These are phyloP conservation scores for Gavia stellata DNA, from an alignment of 2,113 vertebrate genomes.

Conservation along the genomic window DNA sequence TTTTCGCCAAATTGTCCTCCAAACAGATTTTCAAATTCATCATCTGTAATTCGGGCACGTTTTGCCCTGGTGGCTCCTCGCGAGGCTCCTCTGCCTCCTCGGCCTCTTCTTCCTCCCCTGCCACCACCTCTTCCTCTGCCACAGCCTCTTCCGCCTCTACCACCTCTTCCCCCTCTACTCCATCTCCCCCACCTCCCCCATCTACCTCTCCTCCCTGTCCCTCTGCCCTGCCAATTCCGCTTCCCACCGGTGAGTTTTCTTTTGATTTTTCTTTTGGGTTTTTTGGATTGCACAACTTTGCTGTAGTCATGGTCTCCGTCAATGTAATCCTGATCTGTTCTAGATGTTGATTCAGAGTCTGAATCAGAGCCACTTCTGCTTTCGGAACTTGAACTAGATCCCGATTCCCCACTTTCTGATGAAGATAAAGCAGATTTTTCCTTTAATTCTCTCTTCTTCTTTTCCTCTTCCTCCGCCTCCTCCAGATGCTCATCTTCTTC, in stretches of 20 bases:
- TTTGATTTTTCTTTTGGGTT: conserved; percentile 73
- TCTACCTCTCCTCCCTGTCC: conserved; percentile 59
- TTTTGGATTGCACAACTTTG: conserved; percentile 83
- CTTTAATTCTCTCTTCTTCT: conserved; percentile 67
- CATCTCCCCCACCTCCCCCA: conserved; percentile 75
- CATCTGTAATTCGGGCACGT: conserved; percentile 68
- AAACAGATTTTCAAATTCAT: conserved; percentile 75
- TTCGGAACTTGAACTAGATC: conserved; percentile 83
- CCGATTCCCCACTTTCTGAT: conserved; percentile 80
- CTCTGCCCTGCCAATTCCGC: conserved; percentile 72
- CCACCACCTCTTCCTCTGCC: conserved; percentile 67
- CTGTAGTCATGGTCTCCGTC: conserved; percentile 98
- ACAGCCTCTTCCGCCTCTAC: conserved; percentile 70
- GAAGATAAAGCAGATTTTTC: conserved; percentile 72
- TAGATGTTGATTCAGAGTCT: conserved; percentile 78
- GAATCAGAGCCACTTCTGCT: conserved; percentile 76
- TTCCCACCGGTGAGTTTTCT: conserved; percentile 70
- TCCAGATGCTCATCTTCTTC: conserved; percentile 72
- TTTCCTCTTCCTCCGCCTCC: conserved; percentile 51
- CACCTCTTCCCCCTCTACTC: conserved; percentile 66
- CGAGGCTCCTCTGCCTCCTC: conserved; percentile 66
- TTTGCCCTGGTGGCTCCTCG: conserved; percentile 72
- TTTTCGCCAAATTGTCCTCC: conserved; percentile 71
- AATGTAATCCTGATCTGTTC: conserved; percentile 87
- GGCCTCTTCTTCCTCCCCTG: conserved; percentile 68